Evolutionary conservation across 2,113 vertebrate genomes (phyloP).

Genomic region (Gavialis gangeticus): DNA sequence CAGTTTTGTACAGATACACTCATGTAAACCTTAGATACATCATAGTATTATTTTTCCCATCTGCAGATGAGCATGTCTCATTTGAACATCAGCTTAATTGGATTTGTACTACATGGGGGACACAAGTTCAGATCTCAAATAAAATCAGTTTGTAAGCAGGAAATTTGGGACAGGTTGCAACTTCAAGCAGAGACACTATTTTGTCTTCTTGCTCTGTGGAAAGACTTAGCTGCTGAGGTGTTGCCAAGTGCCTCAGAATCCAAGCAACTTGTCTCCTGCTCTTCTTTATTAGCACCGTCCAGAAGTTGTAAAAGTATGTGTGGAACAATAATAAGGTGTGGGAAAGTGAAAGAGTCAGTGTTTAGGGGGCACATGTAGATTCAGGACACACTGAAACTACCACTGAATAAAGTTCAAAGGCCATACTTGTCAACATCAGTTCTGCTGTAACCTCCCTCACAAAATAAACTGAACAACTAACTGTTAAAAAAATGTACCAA

Average conservation of each 20-base stretch:
- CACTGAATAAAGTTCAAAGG: neutral
- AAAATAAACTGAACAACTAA: neutral
- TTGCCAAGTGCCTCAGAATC: neutral
- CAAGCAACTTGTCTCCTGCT: neutral
- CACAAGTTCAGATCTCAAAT: neutral
- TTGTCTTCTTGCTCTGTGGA: too few species aligned
- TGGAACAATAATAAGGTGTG: neutral
- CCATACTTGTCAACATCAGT: neutral
- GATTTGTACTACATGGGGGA: neutral
- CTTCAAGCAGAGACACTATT: too few species aligned
- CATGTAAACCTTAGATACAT: neutral
- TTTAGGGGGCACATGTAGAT: neutral
- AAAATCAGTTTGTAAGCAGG: neutral
- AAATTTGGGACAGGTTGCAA: neutral
- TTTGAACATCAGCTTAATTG: neutral
- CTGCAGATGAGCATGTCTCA: neutral
- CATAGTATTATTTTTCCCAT: neutral
- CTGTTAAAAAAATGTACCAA: neutral
- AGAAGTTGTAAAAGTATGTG: neutral
- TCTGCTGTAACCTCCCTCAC: neutral
- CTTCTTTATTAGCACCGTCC: neutral
- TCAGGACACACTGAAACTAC: neutral
- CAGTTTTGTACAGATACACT: neutral
- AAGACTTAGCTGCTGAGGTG: neutral
- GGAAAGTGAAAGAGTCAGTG: neutral